phyloP scores from a whole-genome alignment of 2,113 vertebrate genomes.

The Isurus oxyrinchus region DNA sequence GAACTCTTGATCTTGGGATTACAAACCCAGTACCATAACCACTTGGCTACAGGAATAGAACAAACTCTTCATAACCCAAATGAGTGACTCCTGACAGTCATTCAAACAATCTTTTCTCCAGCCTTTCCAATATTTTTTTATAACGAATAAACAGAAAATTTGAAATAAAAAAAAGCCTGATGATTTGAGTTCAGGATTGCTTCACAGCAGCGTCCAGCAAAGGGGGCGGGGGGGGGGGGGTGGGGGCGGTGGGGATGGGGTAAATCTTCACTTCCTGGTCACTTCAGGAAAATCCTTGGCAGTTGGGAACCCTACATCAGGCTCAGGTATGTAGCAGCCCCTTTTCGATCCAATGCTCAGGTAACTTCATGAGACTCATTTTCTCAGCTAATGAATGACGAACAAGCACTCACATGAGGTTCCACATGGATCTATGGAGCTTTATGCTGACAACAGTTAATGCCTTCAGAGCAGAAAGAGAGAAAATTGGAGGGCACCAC shows the following conservation, averaged over 20 bases:
- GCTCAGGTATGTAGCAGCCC: neutral
- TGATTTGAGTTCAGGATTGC: neutral
- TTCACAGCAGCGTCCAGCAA: too few relatives aligned
- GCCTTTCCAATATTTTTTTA: neutral
- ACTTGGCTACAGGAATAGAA: neutral
- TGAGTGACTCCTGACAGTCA: neutral
- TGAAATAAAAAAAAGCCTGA: neutral
- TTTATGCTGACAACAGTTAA: neutral
- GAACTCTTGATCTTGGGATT: too few relatives aligned
- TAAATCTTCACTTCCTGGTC: neutral
- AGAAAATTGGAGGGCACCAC: neutral
- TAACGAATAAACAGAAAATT: neutral
- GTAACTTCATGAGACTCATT: neutral
- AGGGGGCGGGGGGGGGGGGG: too few relatives aligned
- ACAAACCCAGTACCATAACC: too few relatives aligned
- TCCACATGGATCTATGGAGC: neutral
- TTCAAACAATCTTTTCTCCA: neutral
- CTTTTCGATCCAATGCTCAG: neutral
- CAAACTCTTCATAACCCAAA: neutral
- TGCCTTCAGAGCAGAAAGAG: neutral
- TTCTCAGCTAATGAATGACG: neutral
- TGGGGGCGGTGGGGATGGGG: too few relatives aligned
- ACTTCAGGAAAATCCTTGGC: neutral
- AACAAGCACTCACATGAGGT: neutral
- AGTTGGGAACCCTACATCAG: neutral